Base-by-base conservation (phyloP, 2,113 vertebrate genomes). In the Cyprinodon brontotheroides region DNA sequence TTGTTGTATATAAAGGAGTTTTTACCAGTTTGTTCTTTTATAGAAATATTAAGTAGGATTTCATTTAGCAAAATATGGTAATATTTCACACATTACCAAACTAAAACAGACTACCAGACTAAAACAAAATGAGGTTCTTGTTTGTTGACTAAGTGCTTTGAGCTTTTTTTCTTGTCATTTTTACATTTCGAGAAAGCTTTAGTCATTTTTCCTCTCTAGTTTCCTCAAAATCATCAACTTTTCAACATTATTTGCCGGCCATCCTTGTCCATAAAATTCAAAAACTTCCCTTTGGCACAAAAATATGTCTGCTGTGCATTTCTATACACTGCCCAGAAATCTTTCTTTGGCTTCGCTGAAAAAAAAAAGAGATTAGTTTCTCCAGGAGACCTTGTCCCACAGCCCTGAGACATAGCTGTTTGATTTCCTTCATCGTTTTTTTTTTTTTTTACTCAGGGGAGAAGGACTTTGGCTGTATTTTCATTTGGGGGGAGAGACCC, bases 391-490 rank as follows among this genome's bases (percentile, higher is more conserved):
- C 90, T 87, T 81, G 61, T 86, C 89, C 90, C 89, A 86, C 79
- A 89, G 92, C 91, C 88, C 87, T 87, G 87, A 93, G 89, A 92
- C 79, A 61, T 87, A 85, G 84, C 87, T 82, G 87, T 91, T 92
- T 94, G 93, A 92, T 92, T 93, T 92, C 86, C 89, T 92, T 87
- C 69, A 62, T 87, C 88, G 90, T 87, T 84, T 93, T 84, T 86
- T 86, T 70, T 53, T 81, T 87, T 84, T 89, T 82, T 84, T 88
- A 81, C 86, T 85, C 83, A 82, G 80, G 89, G 85, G 91, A 91
- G 81, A 2, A 12, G 75, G 79, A 80, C 83, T 86, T 85, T 84
- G 87, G 76, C 80, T 87, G 79, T 37, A 59, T 80, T 83, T 82
- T 81, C 83, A 86, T 87, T 86, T 81, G 85, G 83, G 85, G 85